These are phyloP conservation scores for Phenganax stokvisi DNA, from an alignment of 92 coral and sea anemone species.

Conservation along the genomic window DNA sequence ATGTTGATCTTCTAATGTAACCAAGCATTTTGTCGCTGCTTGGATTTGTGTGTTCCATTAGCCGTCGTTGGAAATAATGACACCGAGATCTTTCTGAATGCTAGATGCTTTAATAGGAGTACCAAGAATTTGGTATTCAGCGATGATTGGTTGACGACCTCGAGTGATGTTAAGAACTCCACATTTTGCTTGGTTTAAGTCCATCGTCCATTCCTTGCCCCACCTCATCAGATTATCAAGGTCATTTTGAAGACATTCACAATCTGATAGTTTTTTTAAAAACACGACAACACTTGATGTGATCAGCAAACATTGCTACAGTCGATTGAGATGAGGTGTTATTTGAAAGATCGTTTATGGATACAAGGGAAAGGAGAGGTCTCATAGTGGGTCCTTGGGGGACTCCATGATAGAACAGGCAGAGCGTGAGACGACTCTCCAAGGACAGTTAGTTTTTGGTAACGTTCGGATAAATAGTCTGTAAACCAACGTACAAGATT, in stretches of 20 bases:
- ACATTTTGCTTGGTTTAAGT: conserved; percentile 23
- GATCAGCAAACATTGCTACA: conserved; percentile 23
- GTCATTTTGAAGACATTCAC: conserved; percentile 1
- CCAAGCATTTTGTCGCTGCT: conserved; percentile 22
- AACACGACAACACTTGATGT: conserved; percentile 17
- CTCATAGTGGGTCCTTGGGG: not conserved
- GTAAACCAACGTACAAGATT: not conserved
- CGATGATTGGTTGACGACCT: conserved; percentile 18
- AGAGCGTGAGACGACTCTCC: not conserved
- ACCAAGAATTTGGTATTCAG: not conserved
- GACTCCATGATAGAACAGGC: conserved; percentile 1
- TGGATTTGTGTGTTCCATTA: conserved; percentile 39
- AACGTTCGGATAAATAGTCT: conserved; percentile 6
- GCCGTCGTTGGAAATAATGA: conserved; percentile 8
- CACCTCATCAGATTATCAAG: not conserved
- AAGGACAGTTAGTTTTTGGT: conserved; percentile 14
- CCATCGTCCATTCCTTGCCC: conserved; percentile 18
- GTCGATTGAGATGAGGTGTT: conserved; percentile 15
- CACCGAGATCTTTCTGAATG: not conserved
- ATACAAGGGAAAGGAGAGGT: conserved; percentile 16
- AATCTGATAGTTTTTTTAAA: not conserved
- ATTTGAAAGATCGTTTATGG: conserved; percentile 20
- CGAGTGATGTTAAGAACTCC: conserved; percentile 21
- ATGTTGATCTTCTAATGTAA: not conserved
- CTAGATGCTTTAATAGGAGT: not conserved